A percentile compares a stretch with the other conserved stretches of the same genome.
phyloP scores from a whole-genome alignment of 2,113 vertebrate genomes.

The Mola mola region DNA sequence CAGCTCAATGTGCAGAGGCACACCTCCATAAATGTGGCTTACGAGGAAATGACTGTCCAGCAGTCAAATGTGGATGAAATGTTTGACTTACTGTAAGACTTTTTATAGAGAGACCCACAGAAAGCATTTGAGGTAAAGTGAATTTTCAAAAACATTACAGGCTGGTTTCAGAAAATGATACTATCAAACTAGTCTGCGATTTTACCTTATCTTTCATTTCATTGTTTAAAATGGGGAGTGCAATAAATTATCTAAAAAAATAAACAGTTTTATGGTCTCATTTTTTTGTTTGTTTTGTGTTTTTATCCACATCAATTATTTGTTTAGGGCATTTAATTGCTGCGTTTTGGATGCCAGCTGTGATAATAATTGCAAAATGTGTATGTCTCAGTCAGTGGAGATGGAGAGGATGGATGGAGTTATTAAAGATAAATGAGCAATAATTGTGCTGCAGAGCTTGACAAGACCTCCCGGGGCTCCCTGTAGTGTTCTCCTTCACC shows the following conservation, averaged over 20 bases:
- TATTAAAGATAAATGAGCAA: conserved; percentile 75
- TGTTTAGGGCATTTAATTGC: conserved; percentile 47
- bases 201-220: too few relatives aligned
- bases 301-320: conserved; percentile 26
- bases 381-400: conserved; percentile 45
- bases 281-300: neutral
- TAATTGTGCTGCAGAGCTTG: conserved; percentile 71
- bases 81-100: too few relatives aligned
- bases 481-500: conserved; percentile 25
- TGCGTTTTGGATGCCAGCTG: conserved; percentile 60
- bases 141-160: neutral
- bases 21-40: too few relatives aligned
- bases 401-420: conserved; percentile 51
- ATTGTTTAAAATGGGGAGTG: too few relatives aligned
- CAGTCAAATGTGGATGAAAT: too few relatives aligned
- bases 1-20: too few relatives aligned
- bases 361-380: conserved; percentile 70
- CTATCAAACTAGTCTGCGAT: neutral
- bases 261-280: neutral
- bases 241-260: too few relatives aligned
- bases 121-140: too few relatives aligned
- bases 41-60: too few relatives aligned
- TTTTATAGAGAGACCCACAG: too few relatives aligned
- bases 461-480: conserved; percentile 61
- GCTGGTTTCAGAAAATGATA: conserved; percentile 1